phyloP scores from a whole-genome alignment of 2,113 vertebrate species.

The Merops nubicus region DNA sequence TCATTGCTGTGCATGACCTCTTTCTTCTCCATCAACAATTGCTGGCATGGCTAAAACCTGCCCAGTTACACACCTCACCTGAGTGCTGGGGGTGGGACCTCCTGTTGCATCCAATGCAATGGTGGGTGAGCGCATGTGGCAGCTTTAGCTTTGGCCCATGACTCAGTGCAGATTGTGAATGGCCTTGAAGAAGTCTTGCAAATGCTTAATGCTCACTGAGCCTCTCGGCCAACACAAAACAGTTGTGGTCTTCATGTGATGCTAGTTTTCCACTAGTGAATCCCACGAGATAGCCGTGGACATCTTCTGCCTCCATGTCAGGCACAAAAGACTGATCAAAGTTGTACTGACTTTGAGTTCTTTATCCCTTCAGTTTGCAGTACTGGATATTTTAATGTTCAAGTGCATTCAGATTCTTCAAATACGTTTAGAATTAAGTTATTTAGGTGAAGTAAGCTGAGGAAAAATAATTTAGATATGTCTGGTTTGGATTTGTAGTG shows the following conservation, averaged over 20 bases:
- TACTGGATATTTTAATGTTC: not conserved
- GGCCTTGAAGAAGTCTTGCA: not conserved
- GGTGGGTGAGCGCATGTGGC: rapidly evolving
- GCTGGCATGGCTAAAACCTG: not conserved
- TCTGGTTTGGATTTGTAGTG: not conserved
- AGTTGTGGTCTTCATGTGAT: rapidly evolving
- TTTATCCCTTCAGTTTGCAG: not conserved
- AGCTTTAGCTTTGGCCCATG: not conserved
- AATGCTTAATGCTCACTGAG: not conserved
- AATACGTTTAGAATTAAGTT: not conserved
- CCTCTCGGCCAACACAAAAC: not conserved
- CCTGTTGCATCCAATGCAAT: not conserved
- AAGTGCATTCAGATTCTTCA: not conserved
- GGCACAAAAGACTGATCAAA: not conserved
- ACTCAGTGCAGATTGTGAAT: not conserved
- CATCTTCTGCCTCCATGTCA: not conserved
- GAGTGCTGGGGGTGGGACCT: rapidly evolving
- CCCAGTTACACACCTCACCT: rapidly evolving
- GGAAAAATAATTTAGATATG: not conserved
- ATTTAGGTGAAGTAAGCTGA: not conserved
- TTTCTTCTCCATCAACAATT: not conserved
- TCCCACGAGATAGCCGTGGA: not conserved
- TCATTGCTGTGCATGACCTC: not conserved
- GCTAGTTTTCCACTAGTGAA: not conserved
- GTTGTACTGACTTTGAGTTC: not conserved